phyloP scores from a whole-genome alignment of 2,888 invertebrate genomes.

The Biston stratarius region DNA sequence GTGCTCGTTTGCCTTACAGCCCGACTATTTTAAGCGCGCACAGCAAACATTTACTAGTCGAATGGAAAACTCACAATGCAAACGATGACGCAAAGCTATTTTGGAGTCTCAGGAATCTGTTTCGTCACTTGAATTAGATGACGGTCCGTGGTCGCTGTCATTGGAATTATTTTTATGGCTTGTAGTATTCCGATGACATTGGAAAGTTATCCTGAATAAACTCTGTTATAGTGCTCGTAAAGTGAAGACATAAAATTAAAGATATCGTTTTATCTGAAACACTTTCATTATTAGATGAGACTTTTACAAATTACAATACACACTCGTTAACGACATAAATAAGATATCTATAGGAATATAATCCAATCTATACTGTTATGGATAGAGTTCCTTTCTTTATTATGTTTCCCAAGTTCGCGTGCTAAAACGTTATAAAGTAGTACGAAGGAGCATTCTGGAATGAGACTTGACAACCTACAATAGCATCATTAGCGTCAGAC shows the following conservation, averaged over 20 bases:
- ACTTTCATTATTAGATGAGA: background rate
- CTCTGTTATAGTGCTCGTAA: conserved; percentile 4
- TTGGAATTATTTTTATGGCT: conserved; percentile 24
- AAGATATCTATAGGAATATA: background rate
- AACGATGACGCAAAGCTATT: conserved; percentile 50
- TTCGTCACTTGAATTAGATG: conserved; percentile 41
- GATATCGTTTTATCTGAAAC: conserved; percentile 1
- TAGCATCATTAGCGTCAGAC: conserved; percentile 14
- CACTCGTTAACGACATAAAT: background rate
- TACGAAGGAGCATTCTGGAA: conserved; percentile 24
- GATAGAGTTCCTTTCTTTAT: background rate
- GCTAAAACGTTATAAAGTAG: conserved; percentile 15
- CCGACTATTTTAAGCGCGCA: conserved; percentile 61
- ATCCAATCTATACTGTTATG: background rate
- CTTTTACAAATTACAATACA: background rate
- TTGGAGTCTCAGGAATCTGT: conserved; percentile 41
- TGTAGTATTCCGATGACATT: conserved; percentile 21
- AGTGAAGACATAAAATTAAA: background rate
- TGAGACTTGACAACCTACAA: conserved; percentile 20
- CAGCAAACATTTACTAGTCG: conserved; percentile 54
- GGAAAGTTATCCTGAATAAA: conserved; percentile 15
- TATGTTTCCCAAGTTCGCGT: conserved; percentile 21
- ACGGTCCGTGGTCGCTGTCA: conserved; percentile 24
- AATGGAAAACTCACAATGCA: conserved; percentile 53
- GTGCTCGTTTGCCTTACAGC: conserved; percentile 61